Base-by-base conservation (phyloP, 2,888 invertebrate species). In the Rhyacophila evoluta region DNA sequence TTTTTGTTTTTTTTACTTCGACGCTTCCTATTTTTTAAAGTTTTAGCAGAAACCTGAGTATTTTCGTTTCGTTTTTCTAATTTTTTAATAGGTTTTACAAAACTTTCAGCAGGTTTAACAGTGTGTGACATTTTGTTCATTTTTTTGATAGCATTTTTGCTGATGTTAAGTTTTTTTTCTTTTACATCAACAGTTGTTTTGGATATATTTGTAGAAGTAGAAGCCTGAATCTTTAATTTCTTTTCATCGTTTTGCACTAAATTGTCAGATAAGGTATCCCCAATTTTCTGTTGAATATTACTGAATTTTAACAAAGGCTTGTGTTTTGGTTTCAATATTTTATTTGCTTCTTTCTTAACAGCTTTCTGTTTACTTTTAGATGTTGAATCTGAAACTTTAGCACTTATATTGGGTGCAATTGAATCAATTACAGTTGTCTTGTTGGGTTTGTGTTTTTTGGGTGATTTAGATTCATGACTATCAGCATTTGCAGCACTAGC, bases 1-100 rank as follows among this genome's bases (percentile, higher is more conserved):
- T 29, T 55, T 33, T 41, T 41, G n/a, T 76, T 76, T 25, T 76
- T 76, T 71, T 76, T 76, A n/a, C 76, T 69, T 11, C 76, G 70
- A 10, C 76, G 69, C 27, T 55, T 76, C 41, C 76, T 76, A 71
- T 76, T 76, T 41, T 76, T 71, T 28, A 71, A 70, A 11, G 76
- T 71, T 41, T 76, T 39, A 19, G 76, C 41, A 33, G 36, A 41
- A n/a, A 73, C 41, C 1, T 25, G 25, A 1, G 27, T 10, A 28
- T 73, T 41, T 5, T 39, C 27, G 41, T 73, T 39, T 73, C 11
- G 41, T n/a, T 73, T 38, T 12, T 28, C 27, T 10, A 28, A 8
- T 41, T 41, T 41, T n/a, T 28, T 27, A 38, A 27, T 28, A 11
- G 27, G 38, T 28, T 1, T 10, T 39, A 39, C 29, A 27, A 33